Evolutionary conservation across 2,888 invertebrate species (phyloP).

Genomic region (Globia sparganii): DNA sequence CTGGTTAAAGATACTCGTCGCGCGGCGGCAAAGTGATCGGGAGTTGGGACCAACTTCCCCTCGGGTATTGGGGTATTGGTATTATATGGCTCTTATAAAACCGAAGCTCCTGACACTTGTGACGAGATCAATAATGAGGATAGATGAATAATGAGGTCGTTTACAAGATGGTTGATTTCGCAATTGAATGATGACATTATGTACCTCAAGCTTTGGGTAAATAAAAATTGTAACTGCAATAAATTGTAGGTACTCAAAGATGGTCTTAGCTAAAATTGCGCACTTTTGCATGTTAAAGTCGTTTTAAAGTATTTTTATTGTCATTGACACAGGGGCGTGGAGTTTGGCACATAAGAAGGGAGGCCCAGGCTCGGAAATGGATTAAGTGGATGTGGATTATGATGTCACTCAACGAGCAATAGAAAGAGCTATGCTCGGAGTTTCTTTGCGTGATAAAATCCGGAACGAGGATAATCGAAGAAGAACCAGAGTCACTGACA

Average conservation of each 20-base stretch:
- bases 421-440: too few relatives aligned
- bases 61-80: conserved; percentile 38
- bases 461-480: too few relatives aligned
- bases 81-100: conserved; percentile 56
- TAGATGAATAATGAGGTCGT: conserved; percentile 50
- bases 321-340: neutral
- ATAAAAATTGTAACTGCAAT: neutral
- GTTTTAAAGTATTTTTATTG: neutral
- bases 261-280: neutral
- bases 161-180: conserved; percentile 31
- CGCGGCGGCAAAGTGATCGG: conserved; percentile 39
- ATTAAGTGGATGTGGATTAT: neutral
- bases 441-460: too few relatives aligned
- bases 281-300: neutral
- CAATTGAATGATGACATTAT: neutral
- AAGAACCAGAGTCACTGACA: too few relatives aligned
- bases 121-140: conserved; percentile 59
- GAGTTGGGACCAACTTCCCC: conserved; percentile 47
- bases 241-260: neutral
- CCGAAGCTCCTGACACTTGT: conserved; percentile 53
- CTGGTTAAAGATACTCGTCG: conserved; percentile 37
- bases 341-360: neutral
- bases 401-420: too few relatives aligned
- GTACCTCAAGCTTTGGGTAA: neutral
- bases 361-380: neutral